Conservation (phyloP, 1,140 invertebrate genomes). For the Reticulitermes speratus region DNA sequence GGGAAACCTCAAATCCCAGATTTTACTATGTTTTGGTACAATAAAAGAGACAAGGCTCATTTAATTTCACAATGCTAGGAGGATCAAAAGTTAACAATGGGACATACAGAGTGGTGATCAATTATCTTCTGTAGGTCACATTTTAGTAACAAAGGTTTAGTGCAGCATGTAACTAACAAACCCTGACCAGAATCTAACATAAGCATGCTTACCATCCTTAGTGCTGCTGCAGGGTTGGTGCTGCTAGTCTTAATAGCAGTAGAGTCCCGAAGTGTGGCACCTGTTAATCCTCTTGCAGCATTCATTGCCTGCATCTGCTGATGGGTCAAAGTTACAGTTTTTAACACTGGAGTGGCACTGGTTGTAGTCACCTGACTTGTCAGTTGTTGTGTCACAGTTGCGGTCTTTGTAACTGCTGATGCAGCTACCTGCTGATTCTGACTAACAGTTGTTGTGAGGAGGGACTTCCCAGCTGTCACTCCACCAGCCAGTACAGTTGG, state of each 20-base stretch:
- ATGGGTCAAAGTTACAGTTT: constrained; percentile 27
- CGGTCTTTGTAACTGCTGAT: neutral
- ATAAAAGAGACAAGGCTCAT: no score
- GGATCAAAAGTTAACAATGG: no score
- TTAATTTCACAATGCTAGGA: no score
- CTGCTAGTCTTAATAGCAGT: neutral
- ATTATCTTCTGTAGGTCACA: no score
- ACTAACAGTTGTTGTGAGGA: neutral
- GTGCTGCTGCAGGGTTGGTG: neutral
- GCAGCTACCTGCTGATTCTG: neutral
- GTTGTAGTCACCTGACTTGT: neutral
- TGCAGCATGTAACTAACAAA: no score
- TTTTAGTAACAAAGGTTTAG: no score
- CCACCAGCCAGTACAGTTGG: constrained; percentile 19
- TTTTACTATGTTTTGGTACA: no score
- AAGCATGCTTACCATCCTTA: neutral
- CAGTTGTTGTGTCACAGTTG: neutral
- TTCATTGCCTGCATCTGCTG: constrained; percentile 30
- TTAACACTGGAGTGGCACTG: neutral
- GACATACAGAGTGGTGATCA: no score
- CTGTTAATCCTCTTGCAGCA: neutral
- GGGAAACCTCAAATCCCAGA: no score
- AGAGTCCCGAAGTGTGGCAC: neutral
- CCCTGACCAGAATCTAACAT: no score
- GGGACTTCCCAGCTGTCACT: constrained; percentile 13